Evolutionary conservation across 2,797 vertebrate genomes (phyloP).

Genomic region (Aldrovandia affinis): DNA sequence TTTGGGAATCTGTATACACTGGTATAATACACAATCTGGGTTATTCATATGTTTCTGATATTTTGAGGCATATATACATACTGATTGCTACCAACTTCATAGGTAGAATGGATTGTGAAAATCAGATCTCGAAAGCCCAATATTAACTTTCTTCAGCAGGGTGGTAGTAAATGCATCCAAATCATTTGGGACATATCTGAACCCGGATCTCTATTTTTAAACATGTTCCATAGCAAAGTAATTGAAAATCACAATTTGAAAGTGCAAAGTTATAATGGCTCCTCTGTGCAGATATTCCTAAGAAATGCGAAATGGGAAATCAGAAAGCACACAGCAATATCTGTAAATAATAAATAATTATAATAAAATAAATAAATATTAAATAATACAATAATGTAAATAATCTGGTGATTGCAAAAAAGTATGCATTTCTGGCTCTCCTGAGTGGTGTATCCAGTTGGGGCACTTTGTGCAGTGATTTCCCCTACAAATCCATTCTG

Average conservation of each 20-base stretch:
- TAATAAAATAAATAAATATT: too few species aligned
- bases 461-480: neutral
- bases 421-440: too few species aligned
- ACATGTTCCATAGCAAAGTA: neutral
- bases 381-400: too few species aligned
- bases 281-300: neutral
- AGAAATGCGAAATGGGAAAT: neutral
- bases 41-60: neutral
- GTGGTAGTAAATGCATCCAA: neutral
- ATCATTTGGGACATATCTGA: neutral
- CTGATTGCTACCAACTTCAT: neutral
- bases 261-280: neutral
- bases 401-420: neutral
- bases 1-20: neutral
- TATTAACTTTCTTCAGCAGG: neutral
- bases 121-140: neutral
- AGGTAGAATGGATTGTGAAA: neutral
- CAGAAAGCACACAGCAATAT: neutral
- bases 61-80: neutral
- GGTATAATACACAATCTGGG: neutral
- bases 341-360: too few species aligned
- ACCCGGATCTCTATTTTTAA: neutral
- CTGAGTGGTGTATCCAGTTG: neutral
- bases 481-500: neutral
- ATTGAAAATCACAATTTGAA: neutral